Percentiles rank a stretch among this genome's conserved stretches.
These are phyloP conservation scores for Puffinus mauretanicus DNA, from an alignment of 2,113 vertebrate species.

Conservation along the genomic window DNA sequence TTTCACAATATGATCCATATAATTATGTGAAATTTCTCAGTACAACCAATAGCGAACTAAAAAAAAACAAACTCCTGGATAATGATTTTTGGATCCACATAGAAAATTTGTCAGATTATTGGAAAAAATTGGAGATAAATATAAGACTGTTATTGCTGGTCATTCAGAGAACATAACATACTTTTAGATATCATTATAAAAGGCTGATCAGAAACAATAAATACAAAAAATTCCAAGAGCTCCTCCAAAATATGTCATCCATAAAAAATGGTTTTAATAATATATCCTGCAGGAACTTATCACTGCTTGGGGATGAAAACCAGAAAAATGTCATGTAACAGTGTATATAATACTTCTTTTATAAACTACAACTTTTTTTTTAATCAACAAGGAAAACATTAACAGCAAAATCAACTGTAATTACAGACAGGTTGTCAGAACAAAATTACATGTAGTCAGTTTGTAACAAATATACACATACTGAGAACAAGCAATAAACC, in stretches of 20 bases:
- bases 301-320: neutral
- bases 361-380: neutral
- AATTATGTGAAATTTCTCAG: neutral
- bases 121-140: neutral
- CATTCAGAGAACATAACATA: neutral
- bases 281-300: neutral
- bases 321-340: neutral
- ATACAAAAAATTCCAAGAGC: neutral
- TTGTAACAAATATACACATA: neutral
- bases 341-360: neutral
- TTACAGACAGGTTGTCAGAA: neutral
- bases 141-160: neutral
- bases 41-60: neutral
- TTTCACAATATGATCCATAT: neutral
- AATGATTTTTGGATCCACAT: neutral
- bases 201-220: neutral
- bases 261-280: neutral
- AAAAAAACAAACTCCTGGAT: neutral
- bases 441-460: neutral
- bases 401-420: neutral
- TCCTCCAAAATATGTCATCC: neutral
- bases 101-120: neutral
- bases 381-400: neutral
- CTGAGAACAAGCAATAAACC: neutral
- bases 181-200: neutral